A percentile compares a stretch with the other conserved stretches of the same genome.
phyloP scores from a whole-genome alignment of 2,888 invertebrate genomes.

The Pseudococcus jackbeardsleyi region DNA sequence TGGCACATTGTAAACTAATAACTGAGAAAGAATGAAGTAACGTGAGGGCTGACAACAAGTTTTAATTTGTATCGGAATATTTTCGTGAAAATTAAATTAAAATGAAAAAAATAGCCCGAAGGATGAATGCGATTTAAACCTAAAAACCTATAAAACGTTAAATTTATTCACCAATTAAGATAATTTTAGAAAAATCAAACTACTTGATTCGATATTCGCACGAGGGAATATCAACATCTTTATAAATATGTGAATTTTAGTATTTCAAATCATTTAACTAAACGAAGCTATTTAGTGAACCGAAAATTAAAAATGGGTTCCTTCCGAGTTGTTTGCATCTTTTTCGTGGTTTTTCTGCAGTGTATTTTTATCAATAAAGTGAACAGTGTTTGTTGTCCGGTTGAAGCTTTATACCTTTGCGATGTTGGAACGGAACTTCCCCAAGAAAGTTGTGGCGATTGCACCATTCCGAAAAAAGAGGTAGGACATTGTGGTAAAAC shows the following conservation, averaged over 20 bases:
- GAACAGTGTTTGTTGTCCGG: not conserved
- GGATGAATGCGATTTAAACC: not conserved
- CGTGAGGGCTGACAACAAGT: too few species aligned
- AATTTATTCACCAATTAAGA: not conserved
- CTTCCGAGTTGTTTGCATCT: not conserved
- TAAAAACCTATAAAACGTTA: not conserved
- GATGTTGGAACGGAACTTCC: not conserved
- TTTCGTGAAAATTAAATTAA: not conserved
- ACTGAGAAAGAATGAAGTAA: not conserved
- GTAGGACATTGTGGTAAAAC: not conserved
- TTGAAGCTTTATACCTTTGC: not conserved
- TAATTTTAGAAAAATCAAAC: not conserved
- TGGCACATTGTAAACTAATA: not conserved
- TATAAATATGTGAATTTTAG: not conserved
- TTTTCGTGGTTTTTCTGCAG: not conserved
- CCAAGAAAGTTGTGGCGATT: not conserved
- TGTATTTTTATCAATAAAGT: not conserved
- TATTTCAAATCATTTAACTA: not conserved
- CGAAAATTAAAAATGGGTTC: not conserved
- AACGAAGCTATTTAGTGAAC: not conserved
- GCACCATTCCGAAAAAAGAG: not conserved
- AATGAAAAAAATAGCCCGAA: not conserved
- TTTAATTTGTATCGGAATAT: not conserved
- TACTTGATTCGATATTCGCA: not conserved
- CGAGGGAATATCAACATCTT: not conserved